Evolutionary conservation across 2,888 invertebrate species (phyloP).

Genomic region (Eupithecia vulgata): DNA sequence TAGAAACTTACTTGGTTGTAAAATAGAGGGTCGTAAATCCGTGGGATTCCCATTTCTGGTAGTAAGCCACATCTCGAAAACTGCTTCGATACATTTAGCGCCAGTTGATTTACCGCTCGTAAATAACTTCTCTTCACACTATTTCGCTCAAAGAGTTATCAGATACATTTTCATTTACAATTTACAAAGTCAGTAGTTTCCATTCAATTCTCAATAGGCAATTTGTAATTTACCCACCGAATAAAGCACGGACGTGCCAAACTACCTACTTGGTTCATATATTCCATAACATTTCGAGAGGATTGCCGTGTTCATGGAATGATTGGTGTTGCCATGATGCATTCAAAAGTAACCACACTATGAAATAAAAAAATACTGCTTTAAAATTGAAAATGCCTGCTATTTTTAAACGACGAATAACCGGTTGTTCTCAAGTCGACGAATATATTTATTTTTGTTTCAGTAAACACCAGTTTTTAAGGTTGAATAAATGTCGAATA

Average conservation of each 20-base stretch:
- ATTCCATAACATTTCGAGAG: background rate
- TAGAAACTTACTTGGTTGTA: constrained; percentile 39
- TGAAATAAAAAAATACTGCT: no score
- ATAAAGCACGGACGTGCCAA: background rate
- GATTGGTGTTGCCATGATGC: background rate
- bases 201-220: background rate
- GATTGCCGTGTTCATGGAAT: background rate
- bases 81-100: constrained; percentile 64
- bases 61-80: constrained; percentile 43
- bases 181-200: constrained; percentile 3
- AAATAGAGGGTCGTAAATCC: constrained; percentile 58
- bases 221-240: constrained; percentile 9
- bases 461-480: no score
- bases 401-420: no score
- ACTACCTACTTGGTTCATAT: no score
- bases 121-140: constrained; percentile 66
- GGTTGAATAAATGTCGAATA: no score
- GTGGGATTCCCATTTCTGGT: constrained; percentile 39
- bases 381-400: no score
- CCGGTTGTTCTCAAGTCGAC: no score
- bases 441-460: no score
- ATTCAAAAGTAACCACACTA: no score
- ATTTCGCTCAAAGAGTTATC: constrained; percentile 61
- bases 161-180: constrained; percentile 7
- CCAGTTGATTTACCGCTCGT: constrained; percentile 66